A percentile compares a stretch with the other conserved stretches of the same genome.
phyloP scores from a whole-genome alignment of 1,140 invertebrate species.

The Araneus ventricosus region DNA sequence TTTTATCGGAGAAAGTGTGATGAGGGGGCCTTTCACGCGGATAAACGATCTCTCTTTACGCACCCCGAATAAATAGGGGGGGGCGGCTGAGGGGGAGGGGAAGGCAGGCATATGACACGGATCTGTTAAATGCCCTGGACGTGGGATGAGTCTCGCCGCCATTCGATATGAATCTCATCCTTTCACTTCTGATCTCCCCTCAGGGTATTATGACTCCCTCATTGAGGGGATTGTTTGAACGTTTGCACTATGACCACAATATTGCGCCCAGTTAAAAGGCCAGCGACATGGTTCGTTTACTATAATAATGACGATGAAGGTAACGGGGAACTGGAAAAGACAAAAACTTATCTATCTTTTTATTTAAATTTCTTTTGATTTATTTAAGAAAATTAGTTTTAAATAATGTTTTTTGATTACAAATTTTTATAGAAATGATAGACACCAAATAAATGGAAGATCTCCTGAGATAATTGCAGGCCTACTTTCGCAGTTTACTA shows the following conservation, averaged over 20 bases:
- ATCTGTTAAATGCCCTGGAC: not conserved
- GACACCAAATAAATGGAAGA: no score
- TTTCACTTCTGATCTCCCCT: not conserved
- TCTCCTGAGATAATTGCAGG: no score
- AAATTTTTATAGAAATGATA: no score
- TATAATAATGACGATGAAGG: no score
- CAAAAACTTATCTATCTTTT: no score
- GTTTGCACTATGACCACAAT: not conserved
- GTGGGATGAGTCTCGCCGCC: not conserved
- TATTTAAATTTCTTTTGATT: no score
- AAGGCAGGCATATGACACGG: not conserved
- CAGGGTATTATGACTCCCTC: conserved; percentile 9
- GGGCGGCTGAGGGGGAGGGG: not conserved
- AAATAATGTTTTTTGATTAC: no score
- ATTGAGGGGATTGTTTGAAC: not conserved
- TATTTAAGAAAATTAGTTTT: no score
- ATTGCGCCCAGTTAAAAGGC: not conserved
- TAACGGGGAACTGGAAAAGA: no score
- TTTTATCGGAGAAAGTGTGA: conserved; percentile 20
- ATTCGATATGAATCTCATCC: conserved; percentile 3
- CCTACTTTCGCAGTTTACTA: no score
- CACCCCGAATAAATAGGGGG: not conserved
- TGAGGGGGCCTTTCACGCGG: conserved; percentile 1
- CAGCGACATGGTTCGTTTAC: no score
- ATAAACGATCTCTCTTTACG: conserved; percentile 31